Evolutionary conservation across 2,797 vertebrate genomes (phyloP).

Genomic region (Sebastes nivosus): DNA sequence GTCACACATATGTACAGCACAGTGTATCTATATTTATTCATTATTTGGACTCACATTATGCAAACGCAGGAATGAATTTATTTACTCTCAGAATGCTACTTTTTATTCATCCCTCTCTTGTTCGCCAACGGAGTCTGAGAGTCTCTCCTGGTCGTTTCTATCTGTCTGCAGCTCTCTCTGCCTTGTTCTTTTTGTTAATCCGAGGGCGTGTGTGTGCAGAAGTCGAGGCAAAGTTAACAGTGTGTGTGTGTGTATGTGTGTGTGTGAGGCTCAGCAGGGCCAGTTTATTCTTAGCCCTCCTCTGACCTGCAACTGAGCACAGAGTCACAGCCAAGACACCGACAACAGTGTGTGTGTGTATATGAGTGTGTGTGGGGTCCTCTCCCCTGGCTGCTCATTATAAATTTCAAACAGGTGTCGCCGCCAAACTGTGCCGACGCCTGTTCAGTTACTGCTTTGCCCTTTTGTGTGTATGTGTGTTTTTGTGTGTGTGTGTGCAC

Average conservation of each 20-base stretch:
- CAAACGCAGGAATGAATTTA: background rate
- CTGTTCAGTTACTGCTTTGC: conserved; percentile 47
- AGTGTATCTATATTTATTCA: conserved; percentile 12
- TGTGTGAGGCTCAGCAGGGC: conserved; percentile 38
- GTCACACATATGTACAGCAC: background rate
- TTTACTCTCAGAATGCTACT: background rate
- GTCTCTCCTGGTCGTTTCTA: background rate
- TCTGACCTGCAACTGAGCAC: conserved; percentile 56
- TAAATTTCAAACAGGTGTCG: conserved; percentile 70
- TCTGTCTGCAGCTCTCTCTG: conserved; percentile 1
- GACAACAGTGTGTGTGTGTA: background rate
- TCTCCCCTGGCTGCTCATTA: conserved; percentile 66
- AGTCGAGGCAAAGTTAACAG: conserved; percentile 24
- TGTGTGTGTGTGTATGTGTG: background rate
- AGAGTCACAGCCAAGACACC: conserved; percentile 45
- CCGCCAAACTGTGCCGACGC: conserved; percentile 49
- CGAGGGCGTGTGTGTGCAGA: conserved; percentile 19
- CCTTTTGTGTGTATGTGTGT: background rate
- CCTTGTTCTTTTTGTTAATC: conserved; percentile 23
- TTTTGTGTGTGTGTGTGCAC: background rate
- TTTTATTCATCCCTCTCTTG: conserved; percentile 12
- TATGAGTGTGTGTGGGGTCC: conserved; percentile 27
- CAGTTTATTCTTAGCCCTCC: conserved; percentile 68
- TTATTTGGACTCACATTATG: background rate
- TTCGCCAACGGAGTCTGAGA: background rate